phyloP scores from a whole-genome alignment of 2,888 invertebrate genomes.

The Lottia scabra region DNA sequence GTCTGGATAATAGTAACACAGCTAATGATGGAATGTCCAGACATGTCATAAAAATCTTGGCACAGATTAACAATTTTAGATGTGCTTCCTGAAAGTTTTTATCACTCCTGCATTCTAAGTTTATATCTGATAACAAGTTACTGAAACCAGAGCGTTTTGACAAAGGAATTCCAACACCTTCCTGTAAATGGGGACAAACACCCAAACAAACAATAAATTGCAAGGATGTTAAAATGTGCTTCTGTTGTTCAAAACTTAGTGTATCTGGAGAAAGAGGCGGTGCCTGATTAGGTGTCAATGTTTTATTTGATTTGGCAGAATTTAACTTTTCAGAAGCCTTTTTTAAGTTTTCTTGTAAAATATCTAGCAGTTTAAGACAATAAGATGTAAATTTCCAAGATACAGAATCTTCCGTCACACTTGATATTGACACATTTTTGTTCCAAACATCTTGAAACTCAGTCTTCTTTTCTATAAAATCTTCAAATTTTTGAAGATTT shows the following conservation, averaged over 20 bases:
- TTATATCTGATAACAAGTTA: conserved; percentile 24
- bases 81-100: conserved; percentile 19
- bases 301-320: conserved; percentile 8
- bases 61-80: conserved; percentile 39
- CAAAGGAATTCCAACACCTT: conserved; percentile 76
- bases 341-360: conserved; percentile 32
- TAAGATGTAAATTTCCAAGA: conserved; percentile 40
- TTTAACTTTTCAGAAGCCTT: conserved; percentile 25
- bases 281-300: conserved; percentile 33
- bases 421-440: conserved; percentile 12
- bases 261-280: conserved; percentile 51
- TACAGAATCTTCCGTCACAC: conserved; percentile 10
- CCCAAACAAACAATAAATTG: conserved; percentile 78
- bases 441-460: background rate
- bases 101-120: background rate
- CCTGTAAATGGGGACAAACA: conserved; percentile 76
- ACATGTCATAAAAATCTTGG: conserved; percentile 41
- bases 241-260: conserved; percentile 79
- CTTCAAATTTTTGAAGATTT: background rate
- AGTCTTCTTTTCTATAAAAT: background rate
- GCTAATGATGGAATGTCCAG: conserved; percentile 68
- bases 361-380: conserved; percentile 38
- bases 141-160: conserved; percentile 69
- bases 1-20: conserved; percentile 73
- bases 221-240: conserved; percentile 75